phyloP scores from a whole-genome alignment of 2,113 vertebrate species.

The Petrocephalus zakoni region DNA sequence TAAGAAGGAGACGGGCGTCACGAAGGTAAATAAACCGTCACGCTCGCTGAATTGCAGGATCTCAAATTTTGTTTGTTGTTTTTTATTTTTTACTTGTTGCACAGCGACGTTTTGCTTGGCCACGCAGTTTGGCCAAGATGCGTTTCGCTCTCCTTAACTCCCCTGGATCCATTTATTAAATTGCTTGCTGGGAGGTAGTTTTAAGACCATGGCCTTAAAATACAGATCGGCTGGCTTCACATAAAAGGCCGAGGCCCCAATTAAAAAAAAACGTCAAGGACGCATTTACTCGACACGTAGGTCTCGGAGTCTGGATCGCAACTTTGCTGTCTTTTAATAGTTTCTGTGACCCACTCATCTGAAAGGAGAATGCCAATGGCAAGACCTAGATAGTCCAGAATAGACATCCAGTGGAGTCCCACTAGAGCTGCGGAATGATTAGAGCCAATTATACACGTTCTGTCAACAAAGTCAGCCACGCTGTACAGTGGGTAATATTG shows the following conservation, averaged over 20 bases:
- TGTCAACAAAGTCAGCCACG: slow-evolving; percentile 41
- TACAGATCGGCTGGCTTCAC: slow-evolving; percentile 38
- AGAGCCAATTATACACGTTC: slow-evolving; percentile 39
- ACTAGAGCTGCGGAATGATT: slow-evolving; percentile 22
- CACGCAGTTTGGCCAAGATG: slow-evolving; percentile 19
- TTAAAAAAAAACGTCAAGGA: slow-evolving; percentile 30
- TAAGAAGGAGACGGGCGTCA: slow-evolving; percentile 37
- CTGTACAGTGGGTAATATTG: slow-evolving; percentile 30
- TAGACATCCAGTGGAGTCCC: slow-evolving; percentile 19
- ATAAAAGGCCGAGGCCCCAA: slow-evolving; percentile 37
- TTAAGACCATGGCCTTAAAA: slow-evolving; percentile 35
- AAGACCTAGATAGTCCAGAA: slow-evolving; percentile 30
- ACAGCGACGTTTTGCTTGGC: slow-evolving; percentile 25
- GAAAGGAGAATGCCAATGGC: slow-evolving; percentile 31
- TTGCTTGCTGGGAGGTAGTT: slow-evolving; percentile 30
- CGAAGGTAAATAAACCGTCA: slow-evolving; percentile 29
- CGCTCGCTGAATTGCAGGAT: slow-evolving; percentile 13
- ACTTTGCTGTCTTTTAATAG: slow-evolving; percentile 37
- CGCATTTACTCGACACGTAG: slow-evolving; percentile 26
- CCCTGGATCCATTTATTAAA: slow-evolving; percentile 17
- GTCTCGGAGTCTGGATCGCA: slow-evolving; percentile 39
- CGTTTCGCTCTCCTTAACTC: slow-evolving; percentile 27
- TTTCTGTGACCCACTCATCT: slow-evolving; percentile 34
- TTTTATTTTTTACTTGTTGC: slow-evolving; percentile 17
- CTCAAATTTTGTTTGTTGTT: slow-evolving; percentile 37